Conservation (phyloP, 2,797 vertebrate genomes). For the Lacerta agilis region DNA sequence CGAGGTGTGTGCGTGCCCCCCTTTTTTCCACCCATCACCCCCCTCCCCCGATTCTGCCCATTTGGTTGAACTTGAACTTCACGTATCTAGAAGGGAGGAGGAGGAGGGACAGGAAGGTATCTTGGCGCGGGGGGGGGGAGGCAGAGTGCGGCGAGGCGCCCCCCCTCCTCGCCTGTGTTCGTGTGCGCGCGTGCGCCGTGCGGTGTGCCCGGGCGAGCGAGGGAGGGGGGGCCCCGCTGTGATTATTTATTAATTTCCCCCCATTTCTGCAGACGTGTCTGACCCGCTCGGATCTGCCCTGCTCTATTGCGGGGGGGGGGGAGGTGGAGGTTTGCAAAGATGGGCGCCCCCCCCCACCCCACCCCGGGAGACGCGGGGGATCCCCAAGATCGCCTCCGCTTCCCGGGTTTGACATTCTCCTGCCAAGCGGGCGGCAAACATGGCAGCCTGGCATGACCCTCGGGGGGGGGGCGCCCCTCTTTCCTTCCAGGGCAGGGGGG, state of each 20-base stretch:
- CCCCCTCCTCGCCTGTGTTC: background rate
- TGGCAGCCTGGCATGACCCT: slow-evolving; percentile 49
- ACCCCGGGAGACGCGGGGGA: background rate
- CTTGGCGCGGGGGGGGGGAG: background rate
- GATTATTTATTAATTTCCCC: background rate
- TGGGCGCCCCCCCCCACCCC: background rate
- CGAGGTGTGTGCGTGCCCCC: background rate
- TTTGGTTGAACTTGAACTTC: slow-evolving; percentile 8
- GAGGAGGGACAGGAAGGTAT: background rate
- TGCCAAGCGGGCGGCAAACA: slow-evolving; percentile 24
- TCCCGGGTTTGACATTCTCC: background rate
- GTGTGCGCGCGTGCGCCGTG: background rate
- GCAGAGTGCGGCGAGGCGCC: background rate
- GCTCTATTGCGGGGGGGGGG: background rate
- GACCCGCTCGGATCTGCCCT: background rate
- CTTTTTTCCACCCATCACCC: background rate
- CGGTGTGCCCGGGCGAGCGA: background rate
- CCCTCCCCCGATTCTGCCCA: background rate
- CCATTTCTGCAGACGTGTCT: slow-evolving; percentile 26
- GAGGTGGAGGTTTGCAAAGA: background rate
- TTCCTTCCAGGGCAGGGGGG: background rate
- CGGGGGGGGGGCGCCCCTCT: background rate
- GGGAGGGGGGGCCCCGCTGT: background rate
- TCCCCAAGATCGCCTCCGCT: background rate
- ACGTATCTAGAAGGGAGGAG: too few species aligned